Evolutionary conservation across 2,797 vertebrate species (phyloP).

Genomic region (Pangasius sanitwongsei): DNA sequence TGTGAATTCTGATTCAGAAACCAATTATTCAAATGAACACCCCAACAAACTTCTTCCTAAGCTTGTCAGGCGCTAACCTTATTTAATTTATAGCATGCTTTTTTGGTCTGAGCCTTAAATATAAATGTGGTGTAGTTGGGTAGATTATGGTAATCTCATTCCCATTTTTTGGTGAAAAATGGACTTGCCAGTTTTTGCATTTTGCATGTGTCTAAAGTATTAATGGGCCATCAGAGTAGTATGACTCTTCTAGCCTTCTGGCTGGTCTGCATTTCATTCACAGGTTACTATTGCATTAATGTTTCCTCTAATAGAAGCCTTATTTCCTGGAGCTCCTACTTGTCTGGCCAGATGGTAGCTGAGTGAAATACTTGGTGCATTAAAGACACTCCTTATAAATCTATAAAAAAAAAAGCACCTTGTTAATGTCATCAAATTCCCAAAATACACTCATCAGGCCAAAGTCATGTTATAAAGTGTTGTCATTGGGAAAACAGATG

Average conservation of each 20-base stretch:
- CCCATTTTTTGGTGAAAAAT: background rate
- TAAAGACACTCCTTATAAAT: constrained; percentile 25
- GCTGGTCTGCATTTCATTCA: constrained; percentile 1
- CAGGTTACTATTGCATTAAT: constrained; percentile 28
- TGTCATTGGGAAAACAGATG: constrained; percentile 20
- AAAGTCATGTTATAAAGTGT: constrained; percentile 7
- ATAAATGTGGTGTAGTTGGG: background rate
- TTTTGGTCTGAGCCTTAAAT: background rate
- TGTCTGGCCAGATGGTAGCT: constrained; percentile 1
- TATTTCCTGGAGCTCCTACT: constrained; percentile 4
- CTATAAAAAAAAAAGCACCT: constrained; percentile 21
- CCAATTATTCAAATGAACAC: constrained; percentile 73
- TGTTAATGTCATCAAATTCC: constrained; percentile 31
- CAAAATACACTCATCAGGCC: background rate
- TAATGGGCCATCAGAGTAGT: background rate
- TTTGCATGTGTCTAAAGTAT: background rate
- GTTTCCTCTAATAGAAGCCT: constrained; percentile 17
- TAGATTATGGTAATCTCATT: background rate
- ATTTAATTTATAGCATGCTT: background rate
- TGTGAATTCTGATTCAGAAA: constrained; percentile 69
- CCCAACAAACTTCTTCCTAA: constrained; percentile 50
- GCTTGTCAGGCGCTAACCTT: constrained; percentile 64
- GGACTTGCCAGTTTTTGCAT: background rate
- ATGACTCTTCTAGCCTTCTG: background rate
- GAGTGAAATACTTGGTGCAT: constrained; percentile 23